Evolutionary conservation across 2,113 vertebrate genomes (phyloP).

Genomic region (Alosa alosa): DNA sequence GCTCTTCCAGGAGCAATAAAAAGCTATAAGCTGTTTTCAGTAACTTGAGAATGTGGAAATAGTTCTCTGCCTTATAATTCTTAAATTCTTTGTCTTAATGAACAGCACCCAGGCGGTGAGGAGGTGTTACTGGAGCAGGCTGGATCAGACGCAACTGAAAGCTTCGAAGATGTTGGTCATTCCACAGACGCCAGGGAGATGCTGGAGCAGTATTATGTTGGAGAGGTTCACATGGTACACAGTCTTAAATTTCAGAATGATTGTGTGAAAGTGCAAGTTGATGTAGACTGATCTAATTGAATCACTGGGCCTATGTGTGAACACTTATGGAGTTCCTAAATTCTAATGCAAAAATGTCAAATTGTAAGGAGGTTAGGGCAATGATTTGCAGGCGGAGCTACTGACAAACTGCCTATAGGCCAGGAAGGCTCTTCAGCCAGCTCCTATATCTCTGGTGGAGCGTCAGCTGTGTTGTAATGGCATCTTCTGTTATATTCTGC

Average conservation of each 20-base stretch:
- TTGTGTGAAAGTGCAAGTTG: not conserved
- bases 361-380: not conserved
- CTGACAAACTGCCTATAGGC: no score
- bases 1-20: no score
- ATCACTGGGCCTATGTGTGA: not conserved
- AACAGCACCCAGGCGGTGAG: constrained; percentile 92
- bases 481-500: no score
- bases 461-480: no score
- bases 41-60: no score
- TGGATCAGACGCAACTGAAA: constrained; percentile 86
- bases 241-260: constrained; percentile 21
- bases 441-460: no score
- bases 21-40: no score
- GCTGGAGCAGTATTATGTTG: constrained; percentile 87
- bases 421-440: no score
- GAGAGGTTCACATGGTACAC: constrained; percentile 86
- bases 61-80: no score
- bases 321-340: not conserved
- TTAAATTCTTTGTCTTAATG: constrained; percentile 42
- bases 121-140: constrained; percentile 91
- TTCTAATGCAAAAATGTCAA: not conserved
- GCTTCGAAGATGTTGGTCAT: constrained; percentile 94
- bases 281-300: not conserved
- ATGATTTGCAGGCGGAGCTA: not conserved
- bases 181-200: constrained; percentile 91